Percentiles rank a stretch among this genome's conserved stretches.
Evolutionary conservation across 2,888 invertebrate genomes (phyloP).

Genomic region (Cerastis rubricosa): DNA sequence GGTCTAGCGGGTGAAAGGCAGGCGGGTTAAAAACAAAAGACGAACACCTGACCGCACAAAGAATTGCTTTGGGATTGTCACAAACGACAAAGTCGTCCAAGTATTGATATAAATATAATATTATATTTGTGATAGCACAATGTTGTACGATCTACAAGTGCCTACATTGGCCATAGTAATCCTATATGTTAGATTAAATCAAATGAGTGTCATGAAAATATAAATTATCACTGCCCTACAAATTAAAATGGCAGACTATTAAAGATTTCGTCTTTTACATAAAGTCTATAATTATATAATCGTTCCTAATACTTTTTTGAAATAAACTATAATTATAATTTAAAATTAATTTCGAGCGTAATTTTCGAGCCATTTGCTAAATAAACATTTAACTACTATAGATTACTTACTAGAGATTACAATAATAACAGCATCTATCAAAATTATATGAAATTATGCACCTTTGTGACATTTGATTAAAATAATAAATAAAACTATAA

Average conservation of each 20-base stretch:
- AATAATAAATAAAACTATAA: constrained; percentile 31
- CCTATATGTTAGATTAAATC: constrained; percentile 23
- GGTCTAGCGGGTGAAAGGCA: not conserved
- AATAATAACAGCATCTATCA: constrained; percentile 46
- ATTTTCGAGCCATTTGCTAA: constrained; percentile 37
- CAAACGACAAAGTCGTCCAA: not conserved
- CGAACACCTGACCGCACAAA: not conserved
- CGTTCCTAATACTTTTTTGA: constrained; percentile 57
- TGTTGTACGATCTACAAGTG: not conserved
- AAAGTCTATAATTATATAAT: constrained; percentile 37
- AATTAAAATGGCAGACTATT: constrained; percentile 56
- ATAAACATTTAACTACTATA: constrained; percentile 45
- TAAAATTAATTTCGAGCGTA: constrained; percentile 53
- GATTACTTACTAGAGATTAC: constrained; percentile 48
- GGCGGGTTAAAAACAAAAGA: not conserved
- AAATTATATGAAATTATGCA: constrained; percentile 47
- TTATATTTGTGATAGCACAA: constrained; percentile 17
- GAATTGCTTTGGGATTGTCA: not conserved
- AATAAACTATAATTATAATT: constrained; percentile 29
- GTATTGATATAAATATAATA: not conserved
- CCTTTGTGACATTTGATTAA: constrained; percentile 20
- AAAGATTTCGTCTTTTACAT: constrained; percentile 49
- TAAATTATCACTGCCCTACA: constrained; percentile 42
- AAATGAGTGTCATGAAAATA: constrained; percentile 57
- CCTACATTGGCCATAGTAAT: constrained; percentile 26